Evolutionary conservation across 2,113 vertebrate genomes (phyloP).

Genomic region (Melanerpes formicivorus): DNA sequence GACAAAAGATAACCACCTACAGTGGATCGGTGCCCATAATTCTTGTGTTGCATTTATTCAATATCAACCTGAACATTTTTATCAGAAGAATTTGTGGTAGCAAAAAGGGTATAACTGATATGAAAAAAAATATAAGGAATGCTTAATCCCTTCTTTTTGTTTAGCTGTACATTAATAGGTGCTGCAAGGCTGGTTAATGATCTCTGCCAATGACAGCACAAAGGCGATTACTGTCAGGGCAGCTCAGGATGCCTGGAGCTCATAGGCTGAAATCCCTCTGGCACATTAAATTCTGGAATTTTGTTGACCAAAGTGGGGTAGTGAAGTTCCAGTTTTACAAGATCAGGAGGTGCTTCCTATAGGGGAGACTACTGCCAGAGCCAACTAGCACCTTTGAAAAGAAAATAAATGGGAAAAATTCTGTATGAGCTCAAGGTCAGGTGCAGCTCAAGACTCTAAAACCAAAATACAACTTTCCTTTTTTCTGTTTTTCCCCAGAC

Average conservation of each 20-base stretch:
- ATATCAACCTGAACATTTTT: background rate
- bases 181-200: background rate
- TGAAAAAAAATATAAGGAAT: background rate
- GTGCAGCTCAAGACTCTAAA: background rate
- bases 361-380: background rate
- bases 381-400: background rate
- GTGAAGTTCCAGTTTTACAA: background rate
- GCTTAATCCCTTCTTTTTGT: background rate
- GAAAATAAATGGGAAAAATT: background rate
- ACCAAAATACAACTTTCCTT: background rate
- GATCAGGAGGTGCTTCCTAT: background rate
- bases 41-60: background rate
- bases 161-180: background rate
- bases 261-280: background rate
- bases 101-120: background rate
- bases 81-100: background rate
- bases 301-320: background rate
- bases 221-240: background rate
- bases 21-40: background rate
- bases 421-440: background rate
- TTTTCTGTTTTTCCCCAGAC: background rate
- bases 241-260: background rate
- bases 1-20: background rate
- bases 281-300: slow-evolving; percentile 15
- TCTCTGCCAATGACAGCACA: background rate